Conservation (phyloP, 2,113 vertebrate species). For the Salvelinus fontinalis region DNA sequence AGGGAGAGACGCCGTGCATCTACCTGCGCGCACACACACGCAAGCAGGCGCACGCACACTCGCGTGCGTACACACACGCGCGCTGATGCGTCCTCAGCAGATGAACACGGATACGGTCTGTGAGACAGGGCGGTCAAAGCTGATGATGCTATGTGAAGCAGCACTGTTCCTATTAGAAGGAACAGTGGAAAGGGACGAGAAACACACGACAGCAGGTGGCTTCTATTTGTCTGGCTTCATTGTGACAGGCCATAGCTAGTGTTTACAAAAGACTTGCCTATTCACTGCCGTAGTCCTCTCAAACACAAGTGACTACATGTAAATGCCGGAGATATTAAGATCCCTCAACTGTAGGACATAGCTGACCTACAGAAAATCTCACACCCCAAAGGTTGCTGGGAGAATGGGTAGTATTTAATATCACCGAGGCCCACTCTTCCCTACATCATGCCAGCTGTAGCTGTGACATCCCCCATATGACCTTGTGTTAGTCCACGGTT, state of each 20-base stretch:
- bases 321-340: conserved; percentile 7
- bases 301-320: conserved; percentile 8
- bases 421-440: not conserved
- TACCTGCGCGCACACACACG: no score
- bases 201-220: conserved; percentile 55
- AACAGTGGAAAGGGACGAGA: not conserved
- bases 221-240: conserved; percentile 37
- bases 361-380: conserved; percentile 5
- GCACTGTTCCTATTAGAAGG: conserved; percentile 8
- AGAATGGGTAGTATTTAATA: not conserved
- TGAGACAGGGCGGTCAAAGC: no score
- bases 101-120: no score
- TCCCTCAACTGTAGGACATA: not conserved
- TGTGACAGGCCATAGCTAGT: conserved; percentile 24
- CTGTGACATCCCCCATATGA: not conserved
- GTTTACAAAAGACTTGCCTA: conserved; percentile 38
- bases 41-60: no score
- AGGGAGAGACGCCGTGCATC: not conserved
- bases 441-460: not conserved
- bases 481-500: not conserved
- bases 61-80: no score
- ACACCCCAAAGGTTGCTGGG: not conserved
- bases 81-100: no score
- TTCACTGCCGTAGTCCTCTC: not conserved
- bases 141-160: not conserved